A percentile compares a stretch with the other conserved stretches of the same genome.
Evolutionary conservation across 2,797 vertebrate species (phyloP).

Genomic region (Acipenser transmontanus): DNA sequence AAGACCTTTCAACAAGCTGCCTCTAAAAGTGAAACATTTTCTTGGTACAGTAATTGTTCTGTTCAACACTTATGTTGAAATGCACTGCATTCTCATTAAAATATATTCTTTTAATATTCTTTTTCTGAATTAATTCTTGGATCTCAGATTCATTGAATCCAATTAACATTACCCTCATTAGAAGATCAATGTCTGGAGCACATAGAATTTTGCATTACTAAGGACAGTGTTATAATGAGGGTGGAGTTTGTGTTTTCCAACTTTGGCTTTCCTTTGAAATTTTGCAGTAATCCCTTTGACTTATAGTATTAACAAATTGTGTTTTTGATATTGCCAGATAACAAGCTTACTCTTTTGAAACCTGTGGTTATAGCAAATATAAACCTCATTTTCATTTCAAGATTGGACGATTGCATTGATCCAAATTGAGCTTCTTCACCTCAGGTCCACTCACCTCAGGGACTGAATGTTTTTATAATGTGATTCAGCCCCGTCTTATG

Average conservation of each 20-base stretch:
- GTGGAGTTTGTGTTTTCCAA: constrained; percentile 27
- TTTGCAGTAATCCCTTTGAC: constrained; percentile 18
- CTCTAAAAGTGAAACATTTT: background rate
- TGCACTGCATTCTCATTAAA: constrained; percentile 32
- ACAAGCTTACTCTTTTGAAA: background rate
- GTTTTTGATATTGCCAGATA: background rate
- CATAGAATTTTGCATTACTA: constrained; percentile 43
- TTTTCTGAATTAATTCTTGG: constrained; percentile 18
- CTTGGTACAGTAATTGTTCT: constrained; percentile 10
- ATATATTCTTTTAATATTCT: constrained; percentile 34
- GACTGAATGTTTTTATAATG: constrained; percentile 1
- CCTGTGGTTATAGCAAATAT: constrained; percentile 10
- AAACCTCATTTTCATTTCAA: constrained; percentile 11
- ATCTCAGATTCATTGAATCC: constrained; percentile 24
- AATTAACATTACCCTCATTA: constrained; percentile 27
- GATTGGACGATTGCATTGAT: constrained; percentile 6
- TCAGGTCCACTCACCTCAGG: background rate
- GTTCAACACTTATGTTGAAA: constrained; percentile 15
- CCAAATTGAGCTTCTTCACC: constrained; percentile 2
- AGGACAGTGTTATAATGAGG: constrained; percentile 38
- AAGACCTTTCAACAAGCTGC: background rate
- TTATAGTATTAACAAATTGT: constrained; percentile 1
- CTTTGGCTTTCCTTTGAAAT: constrained; percentile 49
- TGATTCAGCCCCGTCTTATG: background rate
- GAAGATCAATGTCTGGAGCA: constrained; percentile 13